phyloP scores from a whole-genome alignment of 1,140 invertebrate genomes.

The Drosophila sp. region DNA sequence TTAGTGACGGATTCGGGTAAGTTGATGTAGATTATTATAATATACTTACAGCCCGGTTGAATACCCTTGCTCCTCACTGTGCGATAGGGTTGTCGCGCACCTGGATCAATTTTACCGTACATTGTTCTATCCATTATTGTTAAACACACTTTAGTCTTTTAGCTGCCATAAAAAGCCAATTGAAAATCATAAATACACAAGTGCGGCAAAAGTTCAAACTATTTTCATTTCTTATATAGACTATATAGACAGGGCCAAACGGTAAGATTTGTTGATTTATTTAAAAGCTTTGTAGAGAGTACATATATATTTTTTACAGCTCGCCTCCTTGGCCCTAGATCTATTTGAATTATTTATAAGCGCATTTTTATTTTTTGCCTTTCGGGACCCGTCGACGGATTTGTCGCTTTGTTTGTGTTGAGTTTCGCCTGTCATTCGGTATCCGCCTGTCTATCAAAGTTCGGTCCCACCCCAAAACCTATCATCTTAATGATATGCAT shows the following conservation, averaged over 20 bases:
- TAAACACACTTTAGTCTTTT: slow-evolving; percentile 31
- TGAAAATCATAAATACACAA: slow-evolving; percentile 36
- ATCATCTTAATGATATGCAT: slow-evolving; percentile 29
- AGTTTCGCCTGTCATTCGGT: slow-evolving; percentile 66
- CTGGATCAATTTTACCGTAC: slow-evolving; percentile 92
- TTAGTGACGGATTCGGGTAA: slow-evolving; percentile 10
- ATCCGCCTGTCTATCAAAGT: slow-evolving; percentile 56
- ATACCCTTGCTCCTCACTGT: slow-evolving; percentile 91
- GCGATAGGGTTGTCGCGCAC: slow-evolving; percentile 91
- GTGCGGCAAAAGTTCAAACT: slow-evolving; percentile 25
- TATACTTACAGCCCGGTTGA: slow-evolving; percentile 92
- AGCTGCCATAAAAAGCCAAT: slow-evolving; percentile 43
- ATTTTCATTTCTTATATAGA: slow-evolving; percentile 2
- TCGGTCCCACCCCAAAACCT: slow-evolving; percentile 5
- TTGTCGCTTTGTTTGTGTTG: slow-evolving; percentile 73
- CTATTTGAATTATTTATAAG: slow-evolving; percentile 76
- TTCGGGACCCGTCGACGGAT: slow-evolving; percentile 69
- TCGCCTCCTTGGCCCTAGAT: slow-evolving; percentile 27
- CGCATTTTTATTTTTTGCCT: slow-evolving; percentile 79
- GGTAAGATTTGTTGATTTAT: slow-evolving; percentile 35
- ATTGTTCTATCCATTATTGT: slow-evolving; percentile 91
- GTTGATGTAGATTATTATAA: slow-evolving; percentile 2
- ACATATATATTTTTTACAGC: slow-evolving; percentile 18
- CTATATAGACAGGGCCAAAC: slow-evolving; percentile 6
- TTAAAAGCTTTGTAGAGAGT: slow-evolving; percentile 29